Base-by-base conservation (phyloP, 2,888 invertebrate species). In the Caenorhabditis virilis region DNA sequence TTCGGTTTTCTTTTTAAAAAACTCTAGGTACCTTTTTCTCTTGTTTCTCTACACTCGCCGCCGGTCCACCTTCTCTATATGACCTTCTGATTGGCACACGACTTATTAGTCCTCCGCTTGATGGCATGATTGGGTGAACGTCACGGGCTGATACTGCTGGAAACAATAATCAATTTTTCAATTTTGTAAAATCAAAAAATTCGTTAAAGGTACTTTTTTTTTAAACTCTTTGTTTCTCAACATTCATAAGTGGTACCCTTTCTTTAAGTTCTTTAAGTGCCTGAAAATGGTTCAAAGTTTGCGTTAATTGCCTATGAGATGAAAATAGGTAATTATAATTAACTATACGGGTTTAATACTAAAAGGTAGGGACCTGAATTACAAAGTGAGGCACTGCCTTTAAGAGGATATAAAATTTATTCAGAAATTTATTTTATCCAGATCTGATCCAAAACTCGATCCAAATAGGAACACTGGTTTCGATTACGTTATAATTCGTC, bases 11-110 rank as follows among this genome's bases (percentile, higher is more conserved):
- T 6, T 43, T 23, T 43, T n/a, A 22, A 18, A 22, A 7, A 13
- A 18, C 26, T 45, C 20, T n/a, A 9, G 25, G 2, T 11, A 72
- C 72, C 57, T 72, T 72, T 54, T 72, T 72, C 53, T 67, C 67
- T 48, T 69, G 62, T 36, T 72, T 72, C 22, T 69, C 67, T 0
- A 50, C 43, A 45, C 61, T 64, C 41, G 62, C 60, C n/a, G 59
- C 35, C 22, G 68, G 56, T 45, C 68, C 69, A 13, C 62, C 69
- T 11, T 66, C 64, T 22, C 72, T 49, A 42, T 69, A 72, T 15
- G 69, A 59, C 35, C 69, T 45, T 30, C 72, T 52, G 0, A 66
- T 49, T 1, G 69, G 65, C 16, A 67, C 66, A 38, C 72, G 48
- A 4, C 53, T 36, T n/a, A n/a, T n/a, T 45, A 69, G 54, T n/a